Percentiles rank a stretch among this genome's conserved stretches.
Evolutionary conservation across 2,888 invertebrate species (phyloP).

Genomic region (Copidosoma aretas): DNA sequence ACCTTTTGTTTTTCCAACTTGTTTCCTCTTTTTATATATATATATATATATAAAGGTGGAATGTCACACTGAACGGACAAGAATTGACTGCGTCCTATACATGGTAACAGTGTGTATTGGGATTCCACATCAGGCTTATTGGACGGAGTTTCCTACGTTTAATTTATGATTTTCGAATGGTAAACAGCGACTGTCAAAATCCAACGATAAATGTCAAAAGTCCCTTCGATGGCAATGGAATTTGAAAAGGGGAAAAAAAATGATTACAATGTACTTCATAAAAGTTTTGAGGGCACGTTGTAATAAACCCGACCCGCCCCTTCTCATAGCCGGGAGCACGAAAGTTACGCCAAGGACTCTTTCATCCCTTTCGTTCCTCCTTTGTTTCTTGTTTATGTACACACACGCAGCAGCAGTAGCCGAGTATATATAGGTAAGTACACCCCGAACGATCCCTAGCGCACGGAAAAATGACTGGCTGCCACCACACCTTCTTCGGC

Average conservation of each 20-base stretch:
- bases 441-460: not conserved
- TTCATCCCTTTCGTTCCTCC: slow-evolving; percentile 30
- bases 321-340: slow-evolving; percentile 13
- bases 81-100: too few relatives aligned
- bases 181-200: not conserved
- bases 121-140: too few relatives aligned
- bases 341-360: slow-evolving; percentile 14
- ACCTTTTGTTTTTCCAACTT: not conserved
- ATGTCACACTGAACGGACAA: too few relatives aligned
- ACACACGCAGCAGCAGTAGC: not conserved
- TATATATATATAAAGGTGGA: too few relatives aligned
- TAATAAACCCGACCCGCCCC: not conserved
- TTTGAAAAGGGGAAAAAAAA: not conserved
- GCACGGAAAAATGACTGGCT: not conserved
- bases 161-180: too few relatives aligned
- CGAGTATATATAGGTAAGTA: too few relatives aligned
- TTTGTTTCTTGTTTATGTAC: slow-evolving; percentile 30
- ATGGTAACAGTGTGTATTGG: too few relatives aligned
- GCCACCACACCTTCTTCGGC: slow-evolving; percentile 7
- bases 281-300: slow-evolving; percentile 16
- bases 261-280: slow-evolving; percentile 9
- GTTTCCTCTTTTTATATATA: slow-evolving; percentile 1
- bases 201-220: not conserved
- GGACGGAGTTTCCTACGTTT: too few relatives aligned
- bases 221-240: not conserved